phyloP scores from a whole-genome alignment of 2,113 vertebrate genomes.

The Smithornis capensis region DNA sequence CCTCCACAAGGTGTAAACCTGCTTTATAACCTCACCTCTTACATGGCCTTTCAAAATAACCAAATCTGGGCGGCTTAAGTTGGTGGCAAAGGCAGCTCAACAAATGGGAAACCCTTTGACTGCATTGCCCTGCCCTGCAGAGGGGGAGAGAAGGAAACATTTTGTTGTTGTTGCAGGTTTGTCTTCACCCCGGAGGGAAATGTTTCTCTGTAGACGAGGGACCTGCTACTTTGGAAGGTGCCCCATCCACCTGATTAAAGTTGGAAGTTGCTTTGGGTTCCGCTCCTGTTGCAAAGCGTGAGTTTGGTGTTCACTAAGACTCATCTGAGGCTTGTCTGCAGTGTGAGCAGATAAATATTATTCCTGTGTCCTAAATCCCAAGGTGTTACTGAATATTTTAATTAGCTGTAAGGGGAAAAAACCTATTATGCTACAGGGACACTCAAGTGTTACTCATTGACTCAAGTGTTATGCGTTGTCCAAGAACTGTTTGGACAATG shows the following conservation, averaged over 20 bases:
- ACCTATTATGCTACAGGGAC: neutral
- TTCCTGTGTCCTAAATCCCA: neutral
- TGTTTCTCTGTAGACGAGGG: neutral
- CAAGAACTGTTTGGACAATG: neutral
- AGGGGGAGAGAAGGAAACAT: neutral
- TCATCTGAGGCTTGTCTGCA: neutral
- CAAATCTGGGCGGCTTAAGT: neutral
- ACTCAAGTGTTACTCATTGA: neutral
- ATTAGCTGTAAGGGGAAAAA: neutral
- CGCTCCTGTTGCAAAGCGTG: conserved; percentile 17
- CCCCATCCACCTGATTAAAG: neutral
- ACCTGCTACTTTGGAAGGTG: neutral
- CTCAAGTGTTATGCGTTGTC: neutral
- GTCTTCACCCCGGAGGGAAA: neutral
- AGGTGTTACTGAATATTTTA: neutral
- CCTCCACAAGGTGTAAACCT: neutral
- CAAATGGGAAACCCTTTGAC: fast-evolving
- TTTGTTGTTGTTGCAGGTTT: neutral
- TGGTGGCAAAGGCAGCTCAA: neutral
- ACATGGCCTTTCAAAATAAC: neutral
- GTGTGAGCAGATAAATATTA: neutral
- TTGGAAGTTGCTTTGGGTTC: neutral
- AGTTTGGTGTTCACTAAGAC: neutral
- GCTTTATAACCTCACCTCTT: neutral
- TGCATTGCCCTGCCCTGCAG: neutral